Evolutionary conservation across 2,888 invertebrate species (phyloP).

Genomic region (Andrena chrysosceles): DNA sequence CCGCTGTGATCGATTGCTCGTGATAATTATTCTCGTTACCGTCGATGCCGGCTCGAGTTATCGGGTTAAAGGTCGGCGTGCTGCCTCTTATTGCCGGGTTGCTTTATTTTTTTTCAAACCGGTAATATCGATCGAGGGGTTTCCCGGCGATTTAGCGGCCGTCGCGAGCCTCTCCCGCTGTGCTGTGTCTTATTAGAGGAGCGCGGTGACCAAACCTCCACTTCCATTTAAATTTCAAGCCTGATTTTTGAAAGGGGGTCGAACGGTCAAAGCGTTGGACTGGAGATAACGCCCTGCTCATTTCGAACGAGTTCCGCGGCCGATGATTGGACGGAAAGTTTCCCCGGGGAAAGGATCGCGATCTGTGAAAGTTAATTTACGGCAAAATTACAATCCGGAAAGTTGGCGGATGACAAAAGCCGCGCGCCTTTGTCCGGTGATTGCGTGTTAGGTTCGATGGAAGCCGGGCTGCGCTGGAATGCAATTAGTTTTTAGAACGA

Average conservation of each 20-base stretch:
- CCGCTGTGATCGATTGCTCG: slow-evolving; percentile 49
- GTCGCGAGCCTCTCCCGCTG: too few relatives aligned
- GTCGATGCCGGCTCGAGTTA: slow-evolving; percentile 12
- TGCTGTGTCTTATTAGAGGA: too few relatives aligned
- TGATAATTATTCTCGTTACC: slow-evolving; percentile 50
- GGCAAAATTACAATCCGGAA: slow-evolving; percentile 55
- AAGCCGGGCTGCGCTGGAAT: slow-evolving; percentile 53
- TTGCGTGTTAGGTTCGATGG: slow-evolving; percentile 51
- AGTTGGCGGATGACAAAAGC: slow-evolving; percentile 53
- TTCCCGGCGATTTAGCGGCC: neutral
- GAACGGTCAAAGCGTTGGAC: slow-evolving; percentile 26
- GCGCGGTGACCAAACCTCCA: neutral
- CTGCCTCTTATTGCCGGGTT: slow-evolving; percentile 6
- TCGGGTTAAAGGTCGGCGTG: slow-evolving; percentile 36
- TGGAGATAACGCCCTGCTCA: slow-evolving; percentile 44
- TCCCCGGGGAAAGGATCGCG: slow-evolving; percentile 27
- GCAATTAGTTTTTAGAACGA: slow-evolving; percentile 63
- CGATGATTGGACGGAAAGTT: slow-evolving; percentile 50
- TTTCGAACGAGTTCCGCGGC: slow-evolving; percentile 50
- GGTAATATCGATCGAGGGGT: slow-evolving; percentile 1
- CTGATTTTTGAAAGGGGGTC: slow-evolving; percentile 19
- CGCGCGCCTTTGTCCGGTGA: slow-evolving; percentile 40
- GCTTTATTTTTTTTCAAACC: neutral
- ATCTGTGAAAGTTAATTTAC: slow-evolving; percentile 57
- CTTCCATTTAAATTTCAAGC: slow-evolving; percentile 23